Conservation (phyloP, 2,888 invertebrate genomes). For the Heliconius aoede region DNA sequence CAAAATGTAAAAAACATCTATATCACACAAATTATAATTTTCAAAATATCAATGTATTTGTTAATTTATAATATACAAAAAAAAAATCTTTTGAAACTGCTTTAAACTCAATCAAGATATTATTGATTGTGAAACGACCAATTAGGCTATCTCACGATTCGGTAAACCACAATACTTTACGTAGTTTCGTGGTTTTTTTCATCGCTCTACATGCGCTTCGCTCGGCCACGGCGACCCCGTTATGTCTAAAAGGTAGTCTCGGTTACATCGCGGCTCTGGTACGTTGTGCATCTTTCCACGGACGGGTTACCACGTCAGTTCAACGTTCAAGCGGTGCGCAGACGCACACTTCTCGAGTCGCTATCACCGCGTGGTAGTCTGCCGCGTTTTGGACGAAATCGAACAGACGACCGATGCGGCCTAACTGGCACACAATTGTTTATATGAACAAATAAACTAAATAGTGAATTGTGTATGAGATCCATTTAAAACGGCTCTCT, state of each 20-base stretch:
- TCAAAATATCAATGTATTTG: neutral
- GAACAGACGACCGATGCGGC: slow-evolving; percentile 47
- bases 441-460: slow-evolving; percentile 51
- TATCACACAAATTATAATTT: slow-evolving; percentile 21
- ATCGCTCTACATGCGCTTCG: slow-evolving; percentile 56
- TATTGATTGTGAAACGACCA: slow-evolving; percentile 58
- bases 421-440: slow-evolving; percentile 53
- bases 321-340: slow-evolving; percentile 78
- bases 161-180: slow-evolving; percentile 69
- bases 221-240: slow-evolving; percentile 57
- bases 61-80: neutral
- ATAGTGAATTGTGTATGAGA: slow-evolving; percentile 64
- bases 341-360: slow-evolving; percentile 73
- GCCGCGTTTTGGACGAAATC: slow-evolving; percentile 38
- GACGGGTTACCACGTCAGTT: slow-evolving; percentile 70
- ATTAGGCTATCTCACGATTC: slow-evolving; percentile 66
- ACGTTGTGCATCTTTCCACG: slow-evolving; percentile 51
- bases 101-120: slow-evolving; percentile 17
- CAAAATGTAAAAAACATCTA: neutral
- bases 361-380: slow-evolving; percentile 54
- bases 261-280: slow-evolving; percentile 42
- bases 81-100: neutral
- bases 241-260: slow-evolving; percentile 54
- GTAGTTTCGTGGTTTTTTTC: slow-evolving; percentile 72
- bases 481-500: slow-evolving; percentile 51